phyloP scores from a whole-genome alignment of 2,113 vertebrate species.

The Saguinus midas region DNA sequence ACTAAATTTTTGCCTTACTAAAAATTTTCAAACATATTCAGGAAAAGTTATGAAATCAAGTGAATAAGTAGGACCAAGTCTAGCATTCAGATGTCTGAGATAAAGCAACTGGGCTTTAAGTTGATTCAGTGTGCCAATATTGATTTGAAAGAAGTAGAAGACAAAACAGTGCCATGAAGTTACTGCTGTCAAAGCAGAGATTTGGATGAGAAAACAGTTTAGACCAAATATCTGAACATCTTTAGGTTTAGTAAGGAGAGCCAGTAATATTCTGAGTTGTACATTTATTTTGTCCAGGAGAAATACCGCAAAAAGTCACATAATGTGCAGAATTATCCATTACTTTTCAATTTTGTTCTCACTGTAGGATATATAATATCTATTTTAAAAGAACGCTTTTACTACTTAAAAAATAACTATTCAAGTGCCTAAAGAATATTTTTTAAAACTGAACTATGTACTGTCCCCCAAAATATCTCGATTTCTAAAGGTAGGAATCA shows the following conservation, averaged over 20 bases:
- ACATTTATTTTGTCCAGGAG: background rate
- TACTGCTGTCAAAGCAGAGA: background rate
- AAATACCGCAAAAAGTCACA: background rate
- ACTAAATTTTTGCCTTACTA: background rate
- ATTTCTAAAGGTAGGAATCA: background rate
- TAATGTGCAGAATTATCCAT: background rate
- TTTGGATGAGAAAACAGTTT: slow-evolving; percentile 7
- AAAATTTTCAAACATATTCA: slow-evolving; percentile 28
- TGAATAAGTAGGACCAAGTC: background rate
- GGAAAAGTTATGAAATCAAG: slow-evolving; percentile 1
- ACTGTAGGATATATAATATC: background rate
- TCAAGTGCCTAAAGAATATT: background rate
- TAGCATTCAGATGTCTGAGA: background rate
- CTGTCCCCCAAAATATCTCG: background rate
- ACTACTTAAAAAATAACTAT: background rate
- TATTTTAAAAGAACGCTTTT: background rate
- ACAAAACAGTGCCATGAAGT: background rate
- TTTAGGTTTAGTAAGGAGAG: background rate
- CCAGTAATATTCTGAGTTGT: background rate
- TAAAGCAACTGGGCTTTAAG: background rate
- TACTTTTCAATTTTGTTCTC: slow-evolving; percentile 11
- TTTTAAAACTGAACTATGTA: background rate
- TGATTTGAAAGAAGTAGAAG: background rate
- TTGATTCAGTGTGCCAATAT: background rate
- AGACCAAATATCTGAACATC: slow-evolving; percentile 11